Percentiles rank a stretch among this genome's conserved stretches.
Conservation (phyloP, 2,888 invertebrate genomes). For the Acheta domesticus region DNA sequence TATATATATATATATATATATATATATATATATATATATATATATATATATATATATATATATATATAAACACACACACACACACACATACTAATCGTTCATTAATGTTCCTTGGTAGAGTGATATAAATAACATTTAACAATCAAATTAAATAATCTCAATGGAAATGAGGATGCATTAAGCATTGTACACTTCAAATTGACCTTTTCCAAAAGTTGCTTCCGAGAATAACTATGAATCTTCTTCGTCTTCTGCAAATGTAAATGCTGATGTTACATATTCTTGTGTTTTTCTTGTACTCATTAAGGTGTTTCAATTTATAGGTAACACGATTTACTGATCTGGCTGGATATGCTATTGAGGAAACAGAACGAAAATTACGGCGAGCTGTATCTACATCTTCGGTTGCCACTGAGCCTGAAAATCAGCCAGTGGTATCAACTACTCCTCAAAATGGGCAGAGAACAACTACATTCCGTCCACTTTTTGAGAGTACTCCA, state of each 20-base stretch:
- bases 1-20: no score
- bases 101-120: no score
- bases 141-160: no score
- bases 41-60: no score
- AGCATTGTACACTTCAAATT: no score
- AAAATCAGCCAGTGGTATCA: not conserved
- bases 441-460: not conserved
- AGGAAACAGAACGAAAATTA: constrained; percentile 35
- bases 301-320: constrained; percentile 21
- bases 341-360: constrained; percentile 37
- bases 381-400: constrained; percentile 36
- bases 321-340: constrained; percentile 40
- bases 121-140: no score
- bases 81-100: no score
- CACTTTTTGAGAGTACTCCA: not conserved
- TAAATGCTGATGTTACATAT: not conserved
- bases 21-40: no score
- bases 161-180: no score
- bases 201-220: not conserved
- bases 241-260: not conserved
- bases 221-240: not conserved
- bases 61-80: no score
- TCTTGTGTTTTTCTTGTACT: no score
- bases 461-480: no score
- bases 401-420: constrained; percentile 27